A percentile compares a stretch with the other conserved stretches of the same genome.
Evolutionary conservation across 2,797 vertebrate species (phyloP).

Genomic region (Diplodus sargus): DNA sequence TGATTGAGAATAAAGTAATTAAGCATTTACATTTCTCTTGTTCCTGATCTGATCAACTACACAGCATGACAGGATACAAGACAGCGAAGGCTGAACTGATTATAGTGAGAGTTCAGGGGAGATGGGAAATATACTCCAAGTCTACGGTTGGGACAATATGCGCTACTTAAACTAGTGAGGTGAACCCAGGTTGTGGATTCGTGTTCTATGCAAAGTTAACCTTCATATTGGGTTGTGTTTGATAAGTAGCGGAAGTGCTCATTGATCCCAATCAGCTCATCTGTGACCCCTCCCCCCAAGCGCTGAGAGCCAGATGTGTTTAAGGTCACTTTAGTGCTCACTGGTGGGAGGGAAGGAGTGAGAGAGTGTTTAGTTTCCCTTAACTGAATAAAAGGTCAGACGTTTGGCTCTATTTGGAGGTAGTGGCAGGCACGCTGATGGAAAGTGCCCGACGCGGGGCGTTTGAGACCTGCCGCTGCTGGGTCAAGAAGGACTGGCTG

Average conservation of each 20-base stretch:
- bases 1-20: constrained; percentile 28
- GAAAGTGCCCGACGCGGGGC: constrained; percentile 87
- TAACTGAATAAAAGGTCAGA: constrained; percentile 21
- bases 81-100: constrained; percentile 37
- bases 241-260: constrained; percentile 33
- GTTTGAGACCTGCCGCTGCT: constrained; percentile 94
- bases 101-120: constrained; percentile 24
- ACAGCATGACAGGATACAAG: constrained; percentile 33
- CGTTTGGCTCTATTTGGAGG: constrained; percentile 86
- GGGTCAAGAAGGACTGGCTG: constrained; percentile 92
- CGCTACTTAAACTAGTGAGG: constrained; percentile 23
- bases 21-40: constrained; percentile 30
- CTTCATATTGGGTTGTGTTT: not conserved
- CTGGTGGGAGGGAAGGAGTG: constrained; percentile 21
- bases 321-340: constrained; percentile 95
- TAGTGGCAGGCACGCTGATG: constrained; percentile 86
- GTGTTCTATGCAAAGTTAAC: constrained; percentile 27
- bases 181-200: constrained; percentile 5
- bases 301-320: constrained; percentile 55
- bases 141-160: not conserved
- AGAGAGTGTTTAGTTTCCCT: constrained; percentile 17
- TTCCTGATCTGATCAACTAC: constrained; percentile 45
- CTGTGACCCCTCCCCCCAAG: constrained; percentile 40
- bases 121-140: not conserved
- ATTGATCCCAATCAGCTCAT: constrained; percentile 45